phyloP scores from a whole-genome alignment of 2,113 vertebrate species.

The Oryzias javanicus region DNA sequence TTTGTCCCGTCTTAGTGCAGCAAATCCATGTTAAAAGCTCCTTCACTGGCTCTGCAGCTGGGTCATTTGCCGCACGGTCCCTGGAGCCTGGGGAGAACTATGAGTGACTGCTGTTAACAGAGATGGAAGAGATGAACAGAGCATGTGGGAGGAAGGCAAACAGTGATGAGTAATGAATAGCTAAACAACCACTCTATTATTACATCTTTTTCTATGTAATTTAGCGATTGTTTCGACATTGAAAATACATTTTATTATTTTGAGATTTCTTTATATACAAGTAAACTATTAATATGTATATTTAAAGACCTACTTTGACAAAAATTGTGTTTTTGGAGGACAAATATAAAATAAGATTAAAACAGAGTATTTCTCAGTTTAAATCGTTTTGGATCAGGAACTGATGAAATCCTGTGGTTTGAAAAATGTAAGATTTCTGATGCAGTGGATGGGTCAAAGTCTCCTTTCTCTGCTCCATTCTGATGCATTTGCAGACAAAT shows the following conservation, averaged over 20 bases:
- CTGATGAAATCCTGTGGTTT: too few species aligned
- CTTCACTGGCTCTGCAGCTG: slow-evolving; percentile 37
- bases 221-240: not conserved
- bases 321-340: too few species aligned
- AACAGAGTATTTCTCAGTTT: too few species aligned
- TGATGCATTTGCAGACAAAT: too few species aligned
- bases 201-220: too few species aligned
- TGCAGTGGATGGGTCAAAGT: too few species aligned
- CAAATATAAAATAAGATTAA: too few species aligned
- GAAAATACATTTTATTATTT: not conserved
- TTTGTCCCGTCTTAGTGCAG: slow-evolving; percentile 17
- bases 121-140: slow-evolving; percentile 9
- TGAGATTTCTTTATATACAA: not conserved
- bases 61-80: slow-evolving; percentile 37
- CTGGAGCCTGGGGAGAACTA: slow-evolving; percentile 43
- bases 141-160: slow-evolving; percentile 5
- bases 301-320: too few species aligned
- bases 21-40: slow-evolving; percentile 42
- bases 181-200: not conserved
- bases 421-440: too few species aligned
- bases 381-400: too few species aligned
- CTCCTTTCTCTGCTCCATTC: too few species aligned
- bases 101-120: slow-evolving; percentile 39
- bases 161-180: slow-evolving; percentile 10
- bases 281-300: too few species aligned